These are phyloP conservation scores for Thecophora atra DNA, from an alignment of 2,888 invertebrate genomes.

Conservation along the genomic window DNA sequence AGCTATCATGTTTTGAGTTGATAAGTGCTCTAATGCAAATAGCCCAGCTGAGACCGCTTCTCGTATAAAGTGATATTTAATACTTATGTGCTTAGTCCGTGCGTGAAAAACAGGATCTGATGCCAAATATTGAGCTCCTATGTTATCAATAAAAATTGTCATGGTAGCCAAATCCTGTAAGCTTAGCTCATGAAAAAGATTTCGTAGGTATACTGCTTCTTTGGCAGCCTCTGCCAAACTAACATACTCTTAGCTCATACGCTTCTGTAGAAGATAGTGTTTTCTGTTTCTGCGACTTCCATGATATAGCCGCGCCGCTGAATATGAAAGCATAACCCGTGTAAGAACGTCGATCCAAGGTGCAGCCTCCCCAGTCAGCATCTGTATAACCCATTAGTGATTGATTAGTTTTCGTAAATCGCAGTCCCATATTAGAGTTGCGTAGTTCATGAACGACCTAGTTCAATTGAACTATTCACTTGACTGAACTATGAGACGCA, in stretches of 20 bases:
- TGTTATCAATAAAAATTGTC: constrained; percentile 38
- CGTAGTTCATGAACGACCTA: neutral
- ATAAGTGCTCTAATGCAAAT: constrained; percentile 31
- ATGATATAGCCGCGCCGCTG: constrained; percentile 27
- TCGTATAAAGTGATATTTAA: constrained; percentile 37
- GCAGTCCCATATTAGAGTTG: constrained; percentile 4
- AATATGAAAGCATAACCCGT: constrained; percentile 12
- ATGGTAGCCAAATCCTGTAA: constrained; percentile 18
- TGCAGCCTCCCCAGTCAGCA: neutral
- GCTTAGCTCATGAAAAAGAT: constrained; percentile 30
- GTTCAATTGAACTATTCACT: too few relatives aligned
- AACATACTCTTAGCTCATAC: constrained; percentile 35
- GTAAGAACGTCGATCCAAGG: constrained; percentile 34
- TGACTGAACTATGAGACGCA: too few relatives aligned
- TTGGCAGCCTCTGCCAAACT: constrained; percentile 31
- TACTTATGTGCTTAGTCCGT: constrained; percentile 38
- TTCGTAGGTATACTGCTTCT: constrained; percentile 30
- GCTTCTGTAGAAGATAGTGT: constrained; percentile 35
- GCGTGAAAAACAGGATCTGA: constrained; percentile 36
- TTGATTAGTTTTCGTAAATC: constrained; percentile 9
- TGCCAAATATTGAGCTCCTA: constrained; percentile 38
- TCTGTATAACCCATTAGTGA: neutral
- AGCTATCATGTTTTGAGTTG: constrained; percentile 35
- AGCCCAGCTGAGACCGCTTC: constrained; percentile 28
- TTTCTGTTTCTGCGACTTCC: constrained; percentile 39